Evolutionary conservation across 2,888 invertebrate species (phyloP), one percentile per base, ranked within the genome.

Genomic region (Harpalus rufipes): DNA sequence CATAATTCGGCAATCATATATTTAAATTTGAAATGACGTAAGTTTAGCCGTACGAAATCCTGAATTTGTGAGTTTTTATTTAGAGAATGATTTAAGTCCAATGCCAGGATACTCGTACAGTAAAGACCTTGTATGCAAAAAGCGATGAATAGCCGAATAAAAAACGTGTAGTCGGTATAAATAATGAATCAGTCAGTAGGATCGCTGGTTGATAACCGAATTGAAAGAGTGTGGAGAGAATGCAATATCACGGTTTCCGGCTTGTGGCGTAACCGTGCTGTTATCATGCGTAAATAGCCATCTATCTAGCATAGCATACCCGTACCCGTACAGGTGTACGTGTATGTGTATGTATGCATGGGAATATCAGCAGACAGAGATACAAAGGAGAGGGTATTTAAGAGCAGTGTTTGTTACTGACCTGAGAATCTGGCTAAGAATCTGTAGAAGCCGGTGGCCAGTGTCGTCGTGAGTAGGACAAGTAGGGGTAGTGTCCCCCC

Each of bases 371-470:
- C 32, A 32, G 1, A 25, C 25, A 25, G 32, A 32, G 32, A n/a
- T n/a, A 68, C 68, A 32, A 39, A 68, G 25, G 21, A 63, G 12
- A 16, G 16, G 21, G 61, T 32, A 61, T 25, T 12, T 25, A 16
- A 18, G 18, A 16, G 18, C n/a, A 63, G 32, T 32, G 32, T 32
- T 32, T 32, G 32, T 32, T 32, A 6, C 92, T 92, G 91, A 93
- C 93, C 93, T 92, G 93, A 93, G 90, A 93, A 92, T 91, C 93
- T 92, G 90, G 92, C 93, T 91, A 93, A 92, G 91, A 93, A 93
- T 90, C 91, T 90, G 88, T 91, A 91, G 89, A 91, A 91, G 89
- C 90, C 91, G 89, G 91, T 91, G 90, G 91, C 90, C 87, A 91
- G 90, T 83, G 86, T 78, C 51, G 87, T 86, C 85, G 85, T 82